phyloP scores from a whole-genome alignment of 2,797 vertebrate species.

The Sebastes hopkinsi region DNA sequence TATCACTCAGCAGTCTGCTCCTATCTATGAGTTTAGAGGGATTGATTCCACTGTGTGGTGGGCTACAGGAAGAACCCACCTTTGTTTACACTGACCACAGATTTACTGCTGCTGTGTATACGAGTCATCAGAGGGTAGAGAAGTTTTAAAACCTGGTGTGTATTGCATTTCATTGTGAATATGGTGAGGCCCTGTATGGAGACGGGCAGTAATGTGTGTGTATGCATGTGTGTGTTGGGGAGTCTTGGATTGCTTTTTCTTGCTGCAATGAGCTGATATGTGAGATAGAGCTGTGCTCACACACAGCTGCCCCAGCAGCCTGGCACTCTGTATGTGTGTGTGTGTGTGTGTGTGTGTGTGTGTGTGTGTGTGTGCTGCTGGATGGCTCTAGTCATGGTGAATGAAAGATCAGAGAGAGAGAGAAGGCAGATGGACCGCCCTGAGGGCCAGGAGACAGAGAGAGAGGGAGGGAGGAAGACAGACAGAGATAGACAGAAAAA shows the following conservation, averaged over 20 bases:
- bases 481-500: slow-evolving; percentile 23
- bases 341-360: slow-evolving; percentile 26
- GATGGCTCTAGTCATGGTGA: slow-evolving; percentile 80
- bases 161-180: not conserved
- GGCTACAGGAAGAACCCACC: not conserved
- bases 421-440: slow-evolving; percentile 78
- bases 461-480: slow-evolving; percentile 41
- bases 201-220: slow-evolving; percentile 8
- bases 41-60: not conserved
- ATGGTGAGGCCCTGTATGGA: not conserved
- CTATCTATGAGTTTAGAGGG: not conserved
- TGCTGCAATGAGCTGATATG: slow-evolving; percentile 75
- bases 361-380: slow-evolving; percentile 53
- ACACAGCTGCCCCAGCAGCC: slow-evolving; percentile 74
- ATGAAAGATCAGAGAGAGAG: slow-evolving; percentile 82
- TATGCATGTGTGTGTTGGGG: slow-evolving; percentile 16
- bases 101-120: not conserved
- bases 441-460: slow-evolving; percentile 69
- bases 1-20: not conserved
- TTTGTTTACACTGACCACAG: not conserved
- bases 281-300: slow-evolving; percentile 72
- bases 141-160: not conserved
- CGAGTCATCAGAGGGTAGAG: not conserved
- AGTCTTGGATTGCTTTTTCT: slow-evolving; percentile 64
- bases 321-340: slow-evolving; percentile 57